These are phyloP conservation scores for Cantharis rustica DNA, from an alignment of 2,888 invertebrate species.

Conservation along the genomic window DNA sequence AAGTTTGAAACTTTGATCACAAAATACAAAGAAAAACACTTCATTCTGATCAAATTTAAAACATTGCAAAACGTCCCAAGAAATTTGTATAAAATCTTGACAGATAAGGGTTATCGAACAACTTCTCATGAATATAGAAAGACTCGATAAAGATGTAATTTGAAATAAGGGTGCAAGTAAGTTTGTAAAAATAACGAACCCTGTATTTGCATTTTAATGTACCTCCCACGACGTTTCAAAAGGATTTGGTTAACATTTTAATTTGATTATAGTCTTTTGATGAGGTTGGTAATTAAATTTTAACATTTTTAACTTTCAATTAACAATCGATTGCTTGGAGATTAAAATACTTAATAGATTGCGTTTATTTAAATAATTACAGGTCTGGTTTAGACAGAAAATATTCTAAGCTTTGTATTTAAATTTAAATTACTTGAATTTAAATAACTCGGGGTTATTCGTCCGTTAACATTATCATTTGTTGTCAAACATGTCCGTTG, in stretches of 20 bases:
- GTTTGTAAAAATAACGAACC: slow-evolving; percentile 5
- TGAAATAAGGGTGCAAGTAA: slow-evolving; percentile 1
- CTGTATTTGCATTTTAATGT: not conserved
- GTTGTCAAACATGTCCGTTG: not conserved
- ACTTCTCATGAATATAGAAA: slow-evolving; percentile 15
- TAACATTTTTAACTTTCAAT: not conserved
- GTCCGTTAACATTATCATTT: not conserved
- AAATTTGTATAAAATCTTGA: not conserved
- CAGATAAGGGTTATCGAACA: not conserved
- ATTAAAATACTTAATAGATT: not conserved
- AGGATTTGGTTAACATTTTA: not conserved
- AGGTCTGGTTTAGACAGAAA: not conserved
- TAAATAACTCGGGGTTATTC: not conserved
- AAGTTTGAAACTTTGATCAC: not conserved
- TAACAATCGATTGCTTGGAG: not conserved
- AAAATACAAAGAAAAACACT: not conserved
- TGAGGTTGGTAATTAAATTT: not conserved
- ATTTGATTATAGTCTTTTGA: not conserved
- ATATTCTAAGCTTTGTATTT: not conserved
- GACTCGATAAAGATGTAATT: slow-evolving; percentile 11
- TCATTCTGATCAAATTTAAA: not conserved
- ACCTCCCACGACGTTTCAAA: not conserved
- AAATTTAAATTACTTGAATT: not conserved
- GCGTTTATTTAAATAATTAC: not conserved
- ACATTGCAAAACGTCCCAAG: not conserved